Evolutionary conservation across 2,888 invertebrate genomes (phyloP), one percentile per base, ranked within the genome.

Genomic region (Drosophila diplacantha): DNA sequence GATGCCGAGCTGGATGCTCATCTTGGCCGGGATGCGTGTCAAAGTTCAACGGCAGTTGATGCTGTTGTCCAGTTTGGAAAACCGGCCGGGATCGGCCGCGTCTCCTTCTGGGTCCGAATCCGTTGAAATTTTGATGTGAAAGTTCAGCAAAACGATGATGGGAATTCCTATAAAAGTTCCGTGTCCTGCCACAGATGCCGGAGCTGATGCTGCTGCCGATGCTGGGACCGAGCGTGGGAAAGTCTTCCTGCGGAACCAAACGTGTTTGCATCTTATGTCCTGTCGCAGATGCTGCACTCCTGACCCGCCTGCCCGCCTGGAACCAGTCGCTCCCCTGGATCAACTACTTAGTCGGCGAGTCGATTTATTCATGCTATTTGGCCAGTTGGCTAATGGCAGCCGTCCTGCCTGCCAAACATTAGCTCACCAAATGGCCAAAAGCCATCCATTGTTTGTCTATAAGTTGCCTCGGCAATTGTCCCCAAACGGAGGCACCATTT

Each of bases 121-220:
- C 82, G 80, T 82, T 81, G 83, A 81, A 81, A 82, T 81, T 81
- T 81, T 81, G 78, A 81, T 81, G 80, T 76, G 80, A 81, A 81
- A 82, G 78, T 81, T 81, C 83, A 78, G 57, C 18, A 69, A 71
- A 80, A 66, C 35, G 47, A 43, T 26, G 20, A 34, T 51, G 61
- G 51, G 50, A 60, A 22, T 74, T 74, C 69, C 69, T 75, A 80
- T 78, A 80, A 80, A 80, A 80, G 75, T 78, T 77, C 64, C 62
- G 49, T 82, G 83, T 80, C 83, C 80, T 71, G 80, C 73, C 47
- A 73, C 68, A 56, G 75, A 79, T 79, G 79, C 72, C 63, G 69
- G 72, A 75, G 79, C 69, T 63, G 73, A 53, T 38, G 56, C 49
- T 64, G 71, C 50, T 34, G 51, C 44, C 58, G 66, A 50, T 46